Conservation (phyloP, 2,797 vertebrate species). For the Pangasius larnaudii region DNA sequence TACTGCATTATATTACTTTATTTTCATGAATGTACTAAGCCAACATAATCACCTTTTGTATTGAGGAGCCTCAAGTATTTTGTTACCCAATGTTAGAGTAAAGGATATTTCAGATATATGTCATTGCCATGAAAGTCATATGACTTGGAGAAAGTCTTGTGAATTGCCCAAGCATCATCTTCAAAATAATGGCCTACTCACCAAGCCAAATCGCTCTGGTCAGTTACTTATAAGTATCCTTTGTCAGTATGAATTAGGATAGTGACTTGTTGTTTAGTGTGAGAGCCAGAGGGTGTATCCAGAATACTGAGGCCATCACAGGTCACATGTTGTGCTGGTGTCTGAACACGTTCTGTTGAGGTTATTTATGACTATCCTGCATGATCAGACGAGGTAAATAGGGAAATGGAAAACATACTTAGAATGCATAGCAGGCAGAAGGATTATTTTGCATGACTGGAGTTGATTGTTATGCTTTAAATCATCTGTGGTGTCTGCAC, state of each 20-base stretch:
- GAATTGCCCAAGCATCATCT: not conserved
- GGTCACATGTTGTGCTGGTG: slow-evolving; percentile 41
- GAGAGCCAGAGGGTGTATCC: slow-evolving; percentile 27
- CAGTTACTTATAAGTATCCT: slow-evolving; percentile 6
- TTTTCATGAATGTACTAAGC: slow-evolving; percentile 4
- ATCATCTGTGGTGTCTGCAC: not conserved
- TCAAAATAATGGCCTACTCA: slow-evolving; percentile 9
- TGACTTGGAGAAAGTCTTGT: not conserved
- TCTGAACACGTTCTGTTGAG: slow-evolving; percentile 22
- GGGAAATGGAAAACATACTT: slow-evolving; percentile 15
- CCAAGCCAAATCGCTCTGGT: not conserved
- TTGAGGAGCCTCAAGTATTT: not conserved
- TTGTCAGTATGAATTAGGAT: slow-evolving; percentile 24
- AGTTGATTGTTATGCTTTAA: not conserved
- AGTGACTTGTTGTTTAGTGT: slow-evolving; percentile 25
- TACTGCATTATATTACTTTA: slow-evolving; percentile 4
- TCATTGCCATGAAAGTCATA: slow-evolving; percentile 16
- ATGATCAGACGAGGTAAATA: slow-evolving; percentile 23
- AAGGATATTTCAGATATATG: not conserved
- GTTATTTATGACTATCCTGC: slow-evolving; percentile 41
- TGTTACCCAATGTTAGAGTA: not conserved
- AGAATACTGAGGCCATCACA: slow-evolving; percentile 14
- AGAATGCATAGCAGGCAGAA: not conserved
- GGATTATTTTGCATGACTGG: not conserved
- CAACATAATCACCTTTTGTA: not conserved